A percentile compares a stretch with the other conserved stretches of the same genome.
These are phyloP conservation scores for Drosophila insularis DNA, from an alignment of 1,140 invertebrate species.

Conservation along the genomic window DNA sequence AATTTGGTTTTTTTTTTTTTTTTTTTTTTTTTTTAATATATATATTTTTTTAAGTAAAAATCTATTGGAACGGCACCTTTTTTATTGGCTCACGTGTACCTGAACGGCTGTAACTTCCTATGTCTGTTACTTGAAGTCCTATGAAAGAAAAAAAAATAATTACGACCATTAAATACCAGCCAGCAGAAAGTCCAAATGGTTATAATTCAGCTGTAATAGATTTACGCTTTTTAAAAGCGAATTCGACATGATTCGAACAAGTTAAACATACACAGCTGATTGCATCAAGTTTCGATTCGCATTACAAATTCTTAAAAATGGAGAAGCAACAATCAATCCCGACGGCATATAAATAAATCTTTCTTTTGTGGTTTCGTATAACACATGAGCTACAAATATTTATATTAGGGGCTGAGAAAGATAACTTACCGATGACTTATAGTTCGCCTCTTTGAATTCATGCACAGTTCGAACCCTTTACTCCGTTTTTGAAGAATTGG, in stretches of 20 bases:
- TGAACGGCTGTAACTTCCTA: slow-evolving; percentile 96
- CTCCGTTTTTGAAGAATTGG: slow-evolving; percentile 81
- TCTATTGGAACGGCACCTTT: slow-evolving; percentile 58
- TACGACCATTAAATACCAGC: neutral
- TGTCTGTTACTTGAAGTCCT: slow-evolving; percentile 97
- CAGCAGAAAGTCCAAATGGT: too few species aligned
- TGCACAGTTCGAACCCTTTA: slow-evolving; percentile 81
- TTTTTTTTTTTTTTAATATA: slow-evolving; percentile 28
- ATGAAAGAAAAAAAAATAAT: slow-evolving; percentile 65
- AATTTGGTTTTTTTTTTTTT: slow-evolving; percentile 35
- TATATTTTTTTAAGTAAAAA: slow-evolving; percentile 52
- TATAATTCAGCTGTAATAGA: too few species aligned
- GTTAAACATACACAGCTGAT: too few species aligned
- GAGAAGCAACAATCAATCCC: too few species aligned
- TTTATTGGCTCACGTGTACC: slow-evolving; percentile 90
- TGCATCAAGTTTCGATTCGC: too few species aligned
- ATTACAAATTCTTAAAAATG: too few species aligned
- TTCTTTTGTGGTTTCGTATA: slow-evolving; percentile 1
- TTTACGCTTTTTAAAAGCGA: too few species aligned
- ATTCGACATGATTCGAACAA: too few species aligned
- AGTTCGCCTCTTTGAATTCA: slow-evolving; percentile 82
- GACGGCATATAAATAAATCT: too few species aligned
- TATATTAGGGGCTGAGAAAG: too few species aligned
- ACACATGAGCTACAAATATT: too few species aligned
- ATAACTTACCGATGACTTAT: slow-evolving; percentile 81